Conservation (phyloP, 2,888 invertebrate species). For the Agonopterix heracliana region DNA sequence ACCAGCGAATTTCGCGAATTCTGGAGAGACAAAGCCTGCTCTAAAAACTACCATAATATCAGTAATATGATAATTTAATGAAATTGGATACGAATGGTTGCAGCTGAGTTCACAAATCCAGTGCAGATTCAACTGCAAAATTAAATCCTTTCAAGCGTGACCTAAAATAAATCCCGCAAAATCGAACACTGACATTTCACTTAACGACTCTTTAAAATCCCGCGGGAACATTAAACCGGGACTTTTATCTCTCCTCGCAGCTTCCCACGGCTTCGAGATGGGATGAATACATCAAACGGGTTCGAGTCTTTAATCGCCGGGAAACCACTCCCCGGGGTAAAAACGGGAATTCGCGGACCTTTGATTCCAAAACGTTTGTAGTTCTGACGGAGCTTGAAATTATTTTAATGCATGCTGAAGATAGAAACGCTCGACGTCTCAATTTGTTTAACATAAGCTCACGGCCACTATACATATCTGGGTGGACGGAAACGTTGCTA, state of each 20-base stretch:
- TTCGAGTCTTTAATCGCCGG: conserved; percentile 48
- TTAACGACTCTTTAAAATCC: conserved; percentile 31
- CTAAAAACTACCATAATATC: too few relatives aligned
- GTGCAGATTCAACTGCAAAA: too few relatives aligned
- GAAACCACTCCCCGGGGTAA: conserved; percentile 39
- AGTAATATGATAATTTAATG: too few relatives aligned
- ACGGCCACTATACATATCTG: too few relatives aligned
- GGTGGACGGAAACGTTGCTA: too few relatives aligned
- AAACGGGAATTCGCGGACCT: conserved; percentile 23
- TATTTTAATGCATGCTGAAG: too few relatives aligned
- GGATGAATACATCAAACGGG: conserved; percentile 61
- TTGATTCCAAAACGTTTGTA: conserved; percentile 34
- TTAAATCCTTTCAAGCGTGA: not conserved
- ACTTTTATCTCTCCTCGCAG: conserved; percentile 35
- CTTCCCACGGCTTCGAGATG: conserved; percentile 16
- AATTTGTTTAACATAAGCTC: too few relatives aligned
- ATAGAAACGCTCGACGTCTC: too few relatives aligned
- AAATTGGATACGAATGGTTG: too few relatives aligned
- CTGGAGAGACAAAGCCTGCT: too few relatives aligned
- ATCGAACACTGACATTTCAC: conserved; percentile 29
- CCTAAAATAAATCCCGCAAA: conserved; percentile 19
- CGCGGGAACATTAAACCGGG: conserved; percentile 34
- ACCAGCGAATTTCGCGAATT: too few relatives aligned
- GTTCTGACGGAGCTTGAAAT: conserved; percentile 7
- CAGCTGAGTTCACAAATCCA: too few relatives aligned